phyloP scores from a whole-genome alignment of 2,888 invertebrate species.

The Oxyteleia sp. region DNA sequence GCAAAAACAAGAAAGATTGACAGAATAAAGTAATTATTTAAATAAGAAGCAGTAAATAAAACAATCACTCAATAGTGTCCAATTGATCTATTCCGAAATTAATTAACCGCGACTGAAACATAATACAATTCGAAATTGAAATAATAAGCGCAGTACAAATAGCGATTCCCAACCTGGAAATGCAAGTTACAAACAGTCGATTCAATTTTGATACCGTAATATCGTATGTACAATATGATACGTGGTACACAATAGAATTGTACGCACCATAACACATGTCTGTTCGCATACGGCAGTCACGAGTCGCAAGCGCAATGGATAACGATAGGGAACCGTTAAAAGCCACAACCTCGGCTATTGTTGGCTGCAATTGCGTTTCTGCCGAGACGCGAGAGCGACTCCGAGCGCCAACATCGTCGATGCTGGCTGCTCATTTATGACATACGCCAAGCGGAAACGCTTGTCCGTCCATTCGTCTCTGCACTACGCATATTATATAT shows the following conservation, averaged over 20 bases:
- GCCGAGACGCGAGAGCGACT: too few relatives aligned
- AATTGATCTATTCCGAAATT: constrained; percentile 32
- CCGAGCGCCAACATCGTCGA: too few relatives aligned
- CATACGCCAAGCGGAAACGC: constrained; percentile 63
- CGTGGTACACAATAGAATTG: constrained; percentile 60
- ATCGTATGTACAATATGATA: constrained; percentile 64
- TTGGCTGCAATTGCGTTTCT: too few relatives aligned
- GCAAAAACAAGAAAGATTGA: too few relatives aligned
- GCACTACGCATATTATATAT: constrained; percentile 51
- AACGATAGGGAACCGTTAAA: constrained; percentile 65
- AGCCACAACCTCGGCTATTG: too few relatives aligned
- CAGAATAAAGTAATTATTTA: too few relatives aligned
- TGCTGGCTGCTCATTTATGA: constrained; percentile 63
- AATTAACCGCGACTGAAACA: constrained; percentile 18
- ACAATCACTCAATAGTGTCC: not conserved
- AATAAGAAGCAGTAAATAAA: not conserved
- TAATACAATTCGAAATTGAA: constrained; percentile 42
- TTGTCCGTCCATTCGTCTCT: constrained; percentile 61
- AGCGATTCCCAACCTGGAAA: constrained; percentile 43
- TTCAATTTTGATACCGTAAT: constrained; percentile 59
- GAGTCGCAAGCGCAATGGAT: constrained; percentile 58
- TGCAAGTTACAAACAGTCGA: constrained; percentile 57
- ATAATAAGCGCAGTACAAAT: constrained; percentile 50
- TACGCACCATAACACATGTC: constrained; percentile 69
- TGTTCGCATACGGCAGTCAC: constrained; percentile 66